Percentiles rank a stretch among this genome's conserved stretches.
Conservation (phyloP, 2,888 invertebrate genomes). For the Chymomyza amoena region DNA sequence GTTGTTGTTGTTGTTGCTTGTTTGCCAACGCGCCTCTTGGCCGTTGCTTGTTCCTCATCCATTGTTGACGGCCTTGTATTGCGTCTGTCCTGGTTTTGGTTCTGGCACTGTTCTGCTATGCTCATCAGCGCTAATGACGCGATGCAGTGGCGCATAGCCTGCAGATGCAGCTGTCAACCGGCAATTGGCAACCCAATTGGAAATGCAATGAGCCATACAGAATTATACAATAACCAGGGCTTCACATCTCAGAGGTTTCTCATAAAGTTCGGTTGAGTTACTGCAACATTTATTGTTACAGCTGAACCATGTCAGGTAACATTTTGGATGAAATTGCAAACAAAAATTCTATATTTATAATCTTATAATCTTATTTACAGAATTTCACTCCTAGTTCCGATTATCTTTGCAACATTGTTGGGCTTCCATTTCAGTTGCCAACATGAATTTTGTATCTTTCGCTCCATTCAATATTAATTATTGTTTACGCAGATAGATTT, state of each 20-base stretch:
- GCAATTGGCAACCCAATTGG: background rate
- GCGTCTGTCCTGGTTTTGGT: background rate
- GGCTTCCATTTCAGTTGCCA: no score
- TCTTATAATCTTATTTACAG: no score
- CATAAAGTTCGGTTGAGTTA: no score
- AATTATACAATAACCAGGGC: background rate
- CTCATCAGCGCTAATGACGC: conserved; percentile 68
- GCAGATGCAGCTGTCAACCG: conserved; percentile 26
- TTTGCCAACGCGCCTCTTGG: conserved; percentile 22
- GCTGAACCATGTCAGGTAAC: no score
- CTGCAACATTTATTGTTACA: no score
- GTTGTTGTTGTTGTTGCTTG: conserved; percentile 19
- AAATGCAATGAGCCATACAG: background rate
- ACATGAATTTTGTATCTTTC: background rate
- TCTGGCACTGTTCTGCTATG: conserved; percentile 23
- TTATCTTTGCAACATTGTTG: no score
- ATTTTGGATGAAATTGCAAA: no score
- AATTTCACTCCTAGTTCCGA: no score
- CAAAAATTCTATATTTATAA: no score
- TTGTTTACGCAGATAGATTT: background rate
- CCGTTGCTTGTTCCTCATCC: conserved; percentile 1
- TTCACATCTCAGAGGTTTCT: background rate
- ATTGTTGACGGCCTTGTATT: conserved; percentile 19
- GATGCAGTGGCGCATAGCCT: conserved; percentile 53
- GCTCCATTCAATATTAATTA: background rate